Conservation (phyloP, 2,888 invertebrate species). For the Ellobium chinense region DNA sequence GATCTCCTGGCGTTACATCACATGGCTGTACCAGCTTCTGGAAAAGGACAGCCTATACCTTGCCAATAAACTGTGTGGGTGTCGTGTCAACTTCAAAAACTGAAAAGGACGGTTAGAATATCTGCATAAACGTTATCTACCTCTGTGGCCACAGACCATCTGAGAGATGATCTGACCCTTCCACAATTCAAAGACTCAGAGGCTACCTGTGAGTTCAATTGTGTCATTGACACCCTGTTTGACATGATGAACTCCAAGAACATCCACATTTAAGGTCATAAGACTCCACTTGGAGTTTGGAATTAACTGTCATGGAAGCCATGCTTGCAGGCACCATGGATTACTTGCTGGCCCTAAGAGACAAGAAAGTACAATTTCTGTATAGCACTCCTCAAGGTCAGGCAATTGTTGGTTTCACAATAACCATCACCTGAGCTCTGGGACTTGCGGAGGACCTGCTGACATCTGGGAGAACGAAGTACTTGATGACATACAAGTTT, state of each 20-base stretch:
- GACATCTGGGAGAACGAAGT: not conserved
- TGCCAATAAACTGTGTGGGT: not conserved
- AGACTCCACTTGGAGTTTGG: not conserved
- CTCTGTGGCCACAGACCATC: not conserved
- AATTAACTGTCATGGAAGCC: too few species aligned
- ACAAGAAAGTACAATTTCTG: not conserved
- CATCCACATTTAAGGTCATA: not conserved
- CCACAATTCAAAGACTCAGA: not conserved
- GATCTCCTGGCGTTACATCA: not conserved
- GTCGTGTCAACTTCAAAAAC: not conserved
- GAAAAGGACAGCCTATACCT: not conserved
- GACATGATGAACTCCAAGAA: not conserved
- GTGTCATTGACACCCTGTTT: not conserved
- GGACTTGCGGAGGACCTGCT: not conserved
- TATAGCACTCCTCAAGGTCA: not conserved
- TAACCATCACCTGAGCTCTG: not conserved
- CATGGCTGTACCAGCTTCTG: not conserved
- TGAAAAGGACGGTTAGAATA: not conserved
- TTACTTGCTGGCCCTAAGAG: not conserved
- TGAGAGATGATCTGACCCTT: not conserved
- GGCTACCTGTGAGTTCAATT: not conserved
- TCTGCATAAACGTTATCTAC: not conserved
- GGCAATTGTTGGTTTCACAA: not conserved
- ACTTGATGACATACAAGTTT: constrained; percentile 7
- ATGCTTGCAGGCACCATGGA: not conserved